phyloP scores from a whole-genome alignment of 2,888 invertebrate species.

The Petrolisthes manimaculis region DNA sequence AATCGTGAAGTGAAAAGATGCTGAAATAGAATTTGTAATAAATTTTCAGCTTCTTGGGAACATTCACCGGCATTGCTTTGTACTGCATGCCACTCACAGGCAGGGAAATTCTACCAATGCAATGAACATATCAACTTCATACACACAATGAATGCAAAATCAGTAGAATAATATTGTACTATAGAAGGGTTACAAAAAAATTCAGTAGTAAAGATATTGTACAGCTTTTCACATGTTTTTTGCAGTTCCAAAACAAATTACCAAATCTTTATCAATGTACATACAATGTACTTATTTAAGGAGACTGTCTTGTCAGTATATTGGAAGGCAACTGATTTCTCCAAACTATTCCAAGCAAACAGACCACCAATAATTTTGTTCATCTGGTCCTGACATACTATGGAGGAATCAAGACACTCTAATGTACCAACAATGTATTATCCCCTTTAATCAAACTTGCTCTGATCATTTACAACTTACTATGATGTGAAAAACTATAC shows the following conservation, averaged over 20 bases:
- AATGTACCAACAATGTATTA: no score
- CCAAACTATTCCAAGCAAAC: no score
- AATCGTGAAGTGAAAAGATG: background rate
- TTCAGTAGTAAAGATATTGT: no score
- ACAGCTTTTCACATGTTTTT: background rate
- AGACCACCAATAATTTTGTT: no score
- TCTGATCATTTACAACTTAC: background rate
- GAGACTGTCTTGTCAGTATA: background rate
- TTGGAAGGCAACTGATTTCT: no score
- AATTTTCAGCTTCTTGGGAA: background rate
- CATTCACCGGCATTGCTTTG: background rate
- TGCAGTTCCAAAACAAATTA: background rate
- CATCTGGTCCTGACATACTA: no score
- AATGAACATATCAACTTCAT: background rate
- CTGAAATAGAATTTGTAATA: conserved; percentile 3
- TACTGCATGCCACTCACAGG: background rate
- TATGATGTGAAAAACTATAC: conserved; percentile 21
- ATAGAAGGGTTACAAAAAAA: background rate
- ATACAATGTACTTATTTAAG: background rate
- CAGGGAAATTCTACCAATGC: background rate
- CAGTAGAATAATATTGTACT: background rate
- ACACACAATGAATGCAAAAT: background rate
- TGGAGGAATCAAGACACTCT: no score
- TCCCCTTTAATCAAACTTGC: background rate
- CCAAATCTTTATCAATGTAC: background rate